These are phyloP conservation scores for Stenoptilia bipunctidactyla DNA, from an alignment of 2,888 invertebrate genomes.

Conservation along the genomic window DNA sequence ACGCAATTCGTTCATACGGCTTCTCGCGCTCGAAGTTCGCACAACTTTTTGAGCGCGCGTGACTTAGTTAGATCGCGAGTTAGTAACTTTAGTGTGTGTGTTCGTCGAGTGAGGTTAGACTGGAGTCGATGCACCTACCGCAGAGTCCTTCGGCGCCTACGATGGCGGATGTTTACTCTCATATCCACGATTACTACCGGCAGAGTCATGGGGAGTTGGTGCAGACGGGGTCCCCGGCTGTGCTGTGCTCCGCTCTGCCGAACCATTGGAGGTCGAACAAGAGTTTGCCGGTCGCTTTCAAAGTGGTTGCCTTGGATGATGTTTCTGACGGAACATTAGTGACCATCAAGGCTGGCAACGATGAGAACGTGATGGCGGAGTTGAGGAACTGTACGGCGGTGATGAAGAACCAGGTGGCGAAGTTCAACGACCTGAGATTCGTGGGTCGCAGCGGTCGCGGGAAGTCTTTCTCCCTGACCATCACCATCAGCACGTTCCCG, in stretches of 20 bases:
- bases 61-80: slow-evolving; percentile 41
- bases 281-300: slow-evolving; percentile 95
- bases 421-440: slow-evolving; percentile 98
- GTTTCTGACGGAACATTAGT: slow-evolving; percentile 95
- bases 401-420: slow-evolving; percentile 98
- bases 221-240: slow-evolving; percentile 94
- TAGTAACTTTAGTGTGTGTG: slow-evolving; percentile 51
- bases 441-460: slow-evolving; percentile 97
- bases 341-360: slow-evolving; percentile 95
- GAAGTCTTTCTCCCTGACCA: slow-evolving; percentile 94
- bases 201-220: slow-evolving; percentile 95
- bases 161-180: slow-evolving; percentile 81
- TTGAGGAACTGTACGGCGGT: slow-evolving; percentile 92
- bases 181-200: slow-evolving; percentile 83
- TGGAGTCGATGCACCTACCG: slow-evolving; percentile 77
- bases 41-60: slow-evolving; percentile 55
- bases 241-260: slow-evolving; percentile 94
- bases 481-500: slow-evolving; percentile 84
- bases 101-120: slow-evolving; percentile 49
- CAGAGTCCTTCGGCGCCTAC: slow-evolving; percentile 69
- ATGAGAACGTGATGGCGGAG: slow-evolving; percentile 97
- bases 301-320: slow-evolving; percentile 94
- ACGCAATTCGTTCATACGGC: slow-evolving; percentile 43
- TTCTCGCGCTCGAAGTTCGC: slow-evolving; percentile 58
- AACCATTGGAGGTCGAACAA: slow-evolving; percentile 98